phyloP scores from a whole-genome alignment of 2,797 vertebrate species.

The Epinephelus awoara region DNA sequence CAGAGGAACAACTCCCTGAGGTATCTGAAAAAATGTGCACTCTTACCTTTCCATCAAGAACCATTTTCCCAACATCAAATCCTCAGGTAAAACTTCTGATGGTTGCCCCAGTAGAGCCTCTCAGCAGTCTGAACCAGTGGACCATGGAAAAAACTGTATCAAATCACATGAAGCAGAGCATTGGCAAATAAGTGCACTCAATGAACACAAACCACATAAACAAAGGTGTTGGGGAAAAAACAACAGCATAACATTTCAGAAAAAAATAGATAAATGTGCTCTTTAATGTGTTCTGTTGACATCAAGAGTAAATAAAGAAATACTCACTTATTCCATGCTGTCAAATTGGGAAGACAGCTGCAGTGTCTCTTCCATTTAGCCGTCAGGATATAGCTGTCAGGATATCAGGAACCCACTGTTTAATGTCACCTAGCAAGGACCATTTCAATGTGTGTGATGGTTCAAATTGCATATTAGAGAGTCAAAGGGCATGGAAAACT shows the following conservation, averaged over 20 bases:
- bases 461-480: constrained; percentile 7
- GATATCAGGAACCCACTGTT: constrained; percentile 10
- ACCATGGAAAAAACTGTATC: constrained; percentile 28
- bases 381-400: constrained; percentile 40
- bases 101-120: constrained; percentile 24
- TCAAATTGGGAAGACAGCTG: background rate
- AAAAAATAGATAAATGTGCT: background rate
- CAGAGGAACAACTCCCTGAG: constrained; percentile 14
- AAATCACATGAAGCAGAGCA: constrained; percentile 44
- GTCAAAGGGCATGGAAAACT: background rate
- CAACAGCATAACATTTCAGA: constrained; percentile 15
- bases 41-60: constrained; percentile 28
- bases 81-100: constrained; percentile 25
- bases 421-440: constrained; percentile 19
- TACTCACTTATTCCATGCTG: background rate
- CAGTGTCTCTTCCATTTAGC: constrained; percentile 12
- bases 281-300: constrained; percentile 14
- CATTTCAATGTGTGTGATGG: constrained; percentile 27
- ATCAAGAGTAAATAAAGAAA: constrained; percentile 24
- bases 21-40: background rate
- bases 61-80: constrained; percentile 25
- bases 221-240: constrained; percentile 26
- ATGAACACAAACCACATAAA: constrained; percentile 33
- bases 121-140: constrained; percentile 34
- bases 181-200: constrained; percentile 18